Base-by-base conservation (phyloP, 2,797 vertebrate genomes). In the Arnoldichthys spilopterus region DNA sequence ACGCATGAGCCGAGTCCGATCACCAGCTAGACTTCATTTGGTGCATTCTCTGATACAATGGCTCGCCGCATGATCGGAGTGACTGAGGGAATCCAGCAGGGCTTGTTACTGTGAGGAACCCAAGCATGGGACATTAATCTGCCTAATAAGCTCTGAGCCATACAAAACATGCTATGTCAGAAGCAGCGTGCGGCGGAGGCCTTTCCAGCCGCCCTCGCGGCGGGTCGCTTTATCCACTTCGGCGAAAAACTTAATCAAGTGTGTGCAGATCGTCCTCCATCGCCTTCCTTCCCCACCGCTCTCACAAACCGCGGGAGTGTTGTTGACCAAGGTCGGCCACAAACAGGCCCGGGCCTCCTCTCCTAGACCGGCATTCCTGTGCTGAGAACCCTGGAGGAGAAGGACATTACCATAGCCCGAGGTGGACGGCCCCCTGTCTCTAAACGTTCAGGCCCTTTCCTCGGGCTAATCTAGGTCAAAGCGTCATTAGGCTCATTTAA, bases 401-500 rank as follows among this genome's bases (percentile, higher is more conserved):
- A 20, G 22, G 37, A 68, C 22, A 68, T 67, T 43, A 20, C 28
- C 3, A 59, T 45, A 70, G 51, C 40, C 64, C 11, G 66, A 61
- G 67, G 51, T 30, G 32, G 20, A 62, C 7, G 43, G 4, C 22
- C 37, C 75, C 37, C n/a, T 59, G 15, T 12, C 28, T 22, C 6
- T 61, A 78, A 71, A 63, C 34, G 47, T 54, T 74, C 66, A 72
- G 61, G 74, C 61, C 30, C 54, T 15, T 66, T 74, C 84, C 83
- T 47, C 77, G 59, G 85, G 87, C 81, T 82, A 63, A 83, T 90
- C 76, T 86, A 84, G 91, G 88, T 91, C 89, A 89, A 79, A 82
- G 88, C 89, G 89, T 91, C 84, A 89, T 78, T 87, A 89, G 74
- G 78, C 80, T 91, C 83, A 87, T 88, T 86, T 85, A 72, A 79